A percentile compares a stretch with the other conserved stretches of the same genome.
phyloP scores from a whole-genome alignment of 2,113 vertebrate genomes.

The Abramis brama region DNA sequence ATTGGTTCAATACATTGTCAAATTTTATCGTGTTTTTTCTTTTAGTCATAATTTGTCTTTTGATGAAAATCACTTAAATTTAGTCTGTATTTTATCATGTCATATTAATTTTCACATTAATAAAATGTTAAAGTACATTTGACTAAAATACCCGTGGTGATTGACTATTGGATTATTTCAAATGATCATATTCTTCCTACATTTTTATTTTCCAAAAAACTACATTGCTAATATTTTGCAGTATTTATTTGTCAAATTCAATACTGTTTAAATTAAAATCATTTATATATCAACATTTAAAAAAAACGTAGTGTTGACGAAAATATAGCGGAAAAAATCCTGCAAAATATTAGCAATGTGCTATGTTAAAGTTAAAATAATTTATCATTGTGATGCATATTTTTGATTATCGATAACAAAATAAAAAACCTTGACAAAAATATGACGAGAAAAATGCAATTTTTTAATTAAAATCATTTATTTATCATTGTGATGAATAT shows the following conservation, averaged over 20 bases:
- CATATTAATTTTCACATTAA: neutral
- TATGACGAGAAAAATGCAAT: no score
- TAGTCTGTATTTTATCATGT: neutral
- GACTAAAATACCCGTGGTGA: neutral
- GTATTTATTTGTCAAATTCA: neutral
- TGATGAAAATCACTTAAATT: neutral
- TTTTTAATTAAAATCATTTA: neutral
- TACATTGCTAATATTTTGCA: no score
- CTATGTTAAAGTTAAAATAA: neutral
- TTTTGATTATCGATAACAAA: neutral
- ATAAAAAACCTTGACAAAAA: no score
- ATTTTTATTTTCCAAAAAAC: neutral
- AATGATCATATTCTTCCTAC: neutral
- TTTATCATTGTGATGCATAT: neutral
- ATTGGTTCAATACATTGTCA: neutral
- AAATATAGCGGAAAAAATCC: neutral
- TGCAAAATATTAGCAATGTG: neutral
- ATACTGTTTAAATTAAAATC: neutral
- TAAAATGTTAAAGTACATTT: neutral
- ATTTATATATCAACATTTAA: neutral
- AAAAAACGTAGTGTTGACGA: neutral
- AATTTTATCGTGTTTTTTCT: neutral
- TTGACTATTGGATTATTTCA: constrained; percentile 4
- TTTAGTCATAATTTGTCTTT: neutral
- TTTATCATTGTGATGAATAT: neutral